Percentiles rank a stretch among this genome's conserved stretches.
phyloP scores from a whole-genome alignment of 1,140 invertebrate genomes.

The Habropoda laboriosa region DNA sequence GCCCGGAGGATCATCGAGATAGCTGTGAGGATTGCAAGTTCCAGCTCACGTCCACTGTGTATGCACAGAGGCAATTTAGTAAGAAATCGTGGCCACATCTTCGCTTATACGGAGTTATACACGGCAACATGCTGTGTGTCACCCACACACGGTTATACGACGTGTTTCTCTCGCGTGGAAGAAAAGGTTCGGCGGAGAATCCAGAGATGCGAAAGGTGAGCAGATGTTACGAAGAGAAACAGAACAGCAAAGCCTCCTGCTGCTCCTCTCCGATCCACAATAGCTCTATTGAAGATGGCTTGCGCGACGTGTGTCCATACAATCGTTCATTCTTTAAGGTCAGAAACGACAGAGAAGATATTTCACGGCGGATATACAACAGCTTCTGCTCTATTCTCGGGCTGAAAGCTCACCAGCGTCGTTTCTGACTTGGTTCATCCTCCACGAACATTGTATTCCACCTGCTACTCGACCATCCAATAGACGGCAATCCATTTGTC shows the following conservation, averaged over 20 bases:
- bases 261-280: neutral
- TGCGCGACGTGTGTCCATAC: neutral
- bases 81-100: neutral
- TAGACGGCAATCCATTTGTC: slow-evolving; percentile 8
- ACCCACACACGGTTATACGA: too few species aligned
- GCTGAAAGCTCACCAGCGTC: neutral
- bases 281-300: neutral
- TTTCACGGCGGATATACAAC: neutral
- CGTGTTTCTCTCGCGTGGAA: too few species aligned
- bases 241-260: neutral
- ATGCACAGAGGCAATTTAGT: neutral
- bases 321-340: neutral
- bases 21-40: neutral
- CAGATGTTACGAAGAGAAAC: neutral
- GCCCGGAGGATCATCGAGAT: neutral
- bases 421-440: slow-evolving; percentile 9
- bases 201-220: neutral
- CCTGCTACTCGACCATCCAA: neutral
- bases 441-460: neutral
- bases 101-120: neutral
- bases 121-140: too few species aligned
- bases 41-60: neutral
- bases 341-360: neutral
- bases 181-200: neutral
- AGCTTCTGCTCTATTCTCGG: neutral